phyloP scores from a whole-genome alignment of 2,113 vertebrate genomes.

The Cynoglossus semilaevis region DNA sequence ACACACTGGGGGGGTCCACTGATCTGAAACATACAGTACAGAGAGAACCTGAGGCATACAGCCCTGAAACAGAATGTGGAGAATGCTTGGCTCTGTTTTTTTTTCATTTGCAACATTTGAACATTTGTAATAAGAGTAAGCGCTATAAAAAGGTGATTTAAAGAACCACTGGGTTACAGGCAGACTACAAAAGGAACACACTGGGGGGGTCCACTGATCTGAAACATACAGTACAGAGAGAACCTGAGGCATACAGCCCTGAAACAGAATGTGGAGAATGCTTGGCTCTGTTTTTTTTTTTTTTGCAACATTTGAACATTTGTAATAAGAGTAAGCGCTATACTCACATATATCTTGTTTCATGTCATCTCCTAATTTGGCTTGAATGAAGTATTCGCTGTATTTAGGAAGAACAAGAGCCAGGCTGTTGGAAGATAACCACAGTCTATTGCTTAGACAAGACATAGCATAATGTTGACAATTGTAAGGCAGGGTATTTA shows the following conservation, averaged over 20 bases:
- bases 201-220: conserved; percentile 40
- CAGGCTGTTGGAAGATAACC: conserved; percentile 83
- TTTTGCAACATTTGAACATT: too few relatives aligned
- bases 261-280: too few relatives aligned
- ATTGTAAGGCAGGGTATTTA: too few relatives aligned
- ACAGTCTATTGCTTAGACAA: too few relatives aligned
- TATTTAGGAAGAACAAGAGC: conserved; percentile 95
- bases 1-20: conserved; percentile 41
- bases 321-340: not conserved
- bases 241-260: conserved; percentile 18
- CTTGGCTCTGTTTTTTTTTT: too few relatives aligned
- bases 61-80: conserved; percentile 35
- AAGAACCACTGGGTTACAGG: conserved; percentile 64
- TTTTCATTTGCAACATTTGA: too few relatives aligned
- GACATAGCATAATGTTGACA: too few relatives aligned
- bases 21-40: conserved; percentile 33
- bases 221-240: conserved; percentile 38
- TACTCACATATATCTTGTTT: conserved; percentile 93
- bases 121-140: conserved; percentile 24
- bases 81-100: too few relatives aligned
- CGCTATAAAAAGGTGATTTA: conserved; percentile 26
- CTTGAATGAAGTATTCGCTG: conserved; percentile 97
- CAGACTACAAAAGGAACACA: conserved; percentile 60
- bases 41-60: conserved; percentile 32
- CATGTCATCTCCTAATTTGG: conserved; percentile 88